Evolutionary conservation across 2,797 vertebrate species (phyloP), one percentile per base, ranked within the genome.

Genomic region (Tenualosa ilisha): DNA sequence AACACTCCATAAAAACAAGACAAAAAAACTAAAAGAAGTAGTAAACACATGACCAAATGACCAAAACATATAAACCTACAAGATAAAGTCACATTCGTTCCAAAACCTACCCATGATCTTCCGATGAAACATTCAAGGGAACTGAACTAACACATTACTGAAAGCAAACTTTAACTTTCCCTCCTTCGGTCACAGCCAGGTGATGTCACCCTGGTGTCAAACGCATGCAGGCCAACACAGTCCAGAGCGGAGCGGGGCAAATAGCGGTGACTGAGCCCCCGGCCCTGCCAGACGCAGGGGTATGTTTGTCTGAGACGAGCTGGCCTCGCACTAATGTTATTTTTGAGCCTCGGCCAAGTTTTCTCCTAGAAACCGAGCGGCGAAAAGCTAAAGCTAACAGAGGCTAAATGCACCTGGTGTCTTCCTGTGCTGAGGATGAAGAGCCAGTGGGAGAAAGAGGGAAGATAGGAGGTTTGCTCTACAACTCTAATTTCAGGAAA

Each of bases 251-350:
- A 43, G 37, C 37, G 4, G 68, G 37, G 40, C 37, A 79, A 79
- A 20, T 20, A 61, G 22, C n/a, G 72, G 40, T 7, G 37, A 40
- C 40, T 46, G 17, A 40, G 20, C 20, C 72, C 72, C 61, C 40
- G 72, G 17, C 72, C 46, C 5, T 20, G 17, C 20, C 40, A 79
- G 15, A 46, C 7, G 72, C 40, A n/a, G 37, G 68, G 37, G 72
- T 43, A 17, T 79, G 72, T 79, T 40, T 79, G 72, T 46, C 37
- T 46, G 72, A 20, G 37, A 46, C 11, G 72, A 43, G 37, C 17
- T 79, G 40, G 72, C 40, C 72, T 79, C 43, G 40, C 7, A 20
- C 72, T 79, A 79, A 79, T 79, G 72, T 79, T 79, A 79, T 79
- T 79, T 43, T 46, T 79, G 72, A 79, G 72, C 20, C 72, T 7